Evolutionary conservation across 2,797 vertebrate genomes (phyloP).

Genomic region (Babyrousa celebensis): DNA sequence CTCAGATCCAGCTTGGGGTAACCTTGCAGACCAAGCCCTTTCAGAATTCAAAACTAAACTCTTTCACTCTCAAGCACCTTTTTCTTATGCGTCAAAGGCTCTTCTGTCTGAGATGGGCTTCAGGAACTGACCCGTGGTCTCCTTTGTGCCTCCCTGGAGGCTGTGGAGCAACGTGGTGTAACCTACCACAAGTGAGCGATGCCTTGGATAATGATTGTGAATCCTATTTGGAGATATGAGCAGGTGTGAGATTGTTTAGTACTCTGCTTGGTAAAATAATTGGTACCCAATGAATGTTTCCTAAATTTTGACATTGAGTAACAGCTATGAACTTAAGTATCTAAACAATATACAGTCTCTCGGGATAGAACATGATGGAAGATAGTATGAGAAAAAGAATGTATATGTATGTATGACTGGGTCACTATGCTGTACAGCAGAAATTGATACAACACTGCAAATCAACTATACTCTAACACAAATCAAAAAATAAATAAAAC

Average conservation of each 20-base stretch:
- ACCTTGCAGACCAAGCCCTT: not conserved
- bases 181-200: not conserved
- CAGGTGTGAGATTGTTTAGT: not conserved
- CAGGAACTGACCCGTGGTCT: not conserved
- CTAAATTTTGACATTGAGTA: not conserved
- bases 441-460: too few species aligned
- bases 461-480: too few species aligned
- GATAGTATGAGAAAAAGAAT: too few species aligned
- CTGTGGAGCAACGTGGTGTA: rapidly evolving
- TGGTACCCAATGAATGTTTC: not conserved
- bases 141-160: not conserved
- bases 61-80: not conserved
- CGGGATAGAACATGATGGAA: too few species aligned
- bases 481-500: not conserved
- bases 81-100: not conserved
- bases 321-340: not conserved
- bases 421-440: too few species aligned
- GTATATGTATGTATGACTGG: too few species aligned
- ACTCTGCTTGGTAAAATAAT: not conserved
- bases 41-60: not conserved
- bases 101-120: not conserved
- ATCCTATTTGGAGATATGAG: not conserved
- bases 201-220: not conserved
- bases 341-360: too few species aligned
- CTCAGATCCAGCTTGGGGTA: not conserved